A percentile compares a stretch with the other conserved stretches of the same genome.
Conservation (phyloP, 2,797 vertebrate species). For the Epinephelus coioides region DNA sequence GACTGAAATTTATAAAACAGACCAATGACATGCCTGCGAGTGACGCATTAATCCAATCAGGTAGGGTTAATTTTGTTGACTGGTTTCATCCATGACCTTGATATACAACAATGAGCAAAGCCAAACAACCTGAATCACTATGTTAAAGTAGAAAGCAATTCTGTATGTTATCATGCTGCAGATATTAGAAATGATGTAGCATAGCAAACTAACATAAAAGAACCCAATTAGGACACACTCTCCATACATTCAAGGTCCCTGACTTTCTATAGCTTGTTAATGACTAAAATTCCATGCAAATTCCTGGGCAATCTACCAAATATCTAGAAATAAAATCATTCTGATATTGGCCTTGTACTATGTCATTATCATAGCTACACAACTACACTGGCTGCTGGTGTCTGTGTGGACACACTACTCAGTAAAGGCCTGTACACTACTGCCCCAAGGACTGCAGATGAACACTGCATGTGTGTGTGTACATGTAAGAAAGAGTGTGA, state of each 20-base stretch:
- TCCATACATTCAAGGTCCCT: not conserved
- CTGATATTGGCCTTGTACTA: not conserved
- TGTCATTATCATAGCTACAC: not conserved
- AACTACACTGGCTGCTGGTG: constrained; percentile 9
- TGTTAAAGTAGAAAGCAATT: not conserved
- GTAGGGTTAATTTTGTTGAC: not conserved
- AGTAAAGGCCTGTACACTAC: constrained; percentile 17
- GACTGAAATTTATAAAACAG: not conserved
- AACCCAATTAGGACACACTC: not conserved
- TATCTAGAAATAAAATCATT: not conserved
- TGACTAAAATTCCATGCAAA: not conserved
- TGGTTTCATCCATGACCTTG: not conserved
- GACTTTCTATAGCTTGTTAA: not conserved
- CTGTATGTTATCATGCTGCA: no score
- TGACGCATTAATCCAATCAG: not conserved
- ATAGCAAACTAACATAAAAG: not conserved
- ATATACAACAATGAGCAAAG: not conserved
- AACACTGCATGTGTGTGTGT: constrained; percentile 1
- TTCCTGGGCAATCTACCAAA: not conserved
- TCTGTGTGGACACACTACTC: constrained; percentile 16
- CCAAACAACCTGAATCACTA: not conserved
- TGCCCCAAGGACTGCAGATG: constrained; percentile 4
- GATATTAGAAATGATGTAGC: not conserved
- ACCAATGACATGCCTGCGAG: not conserved
- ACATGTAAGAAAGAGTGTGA: not conserved